phyloP scores from a whole-genome alignment of 2,113 vertebrate species.

The Zootoca vivipara region DNA sequence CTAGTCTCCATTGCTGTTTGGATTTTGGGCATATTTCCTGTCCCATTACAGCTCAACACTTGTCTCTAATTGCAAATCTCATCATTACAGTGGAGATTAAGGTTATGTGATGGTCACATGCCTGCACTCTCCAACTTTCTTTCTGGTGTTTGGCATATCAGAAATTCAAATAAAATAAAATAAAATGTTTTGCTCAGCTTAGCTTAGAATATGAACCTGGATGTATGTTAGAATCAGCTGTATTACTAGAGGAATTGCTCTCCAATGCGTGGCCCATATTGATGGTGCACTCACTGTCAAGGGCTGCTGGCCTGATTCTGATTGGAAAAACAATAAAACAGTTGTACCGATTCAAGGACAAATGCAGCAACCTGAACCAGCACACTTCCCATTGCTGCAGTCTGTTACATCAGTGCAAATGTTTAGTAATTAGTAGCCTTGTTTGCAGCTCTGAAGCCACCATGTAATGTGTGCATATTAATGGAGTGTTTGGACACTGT shows the following conservation, averaged over 20 bases:
- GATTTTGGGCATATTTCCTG: neutral
- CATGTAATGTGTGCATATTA: conserved; percentile 19
- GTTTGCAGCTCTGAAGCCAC: neutral
- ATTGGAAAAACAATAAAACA: neutral
- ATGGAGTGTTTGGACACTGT: neutral
- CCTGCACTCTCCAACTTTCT: neutral
- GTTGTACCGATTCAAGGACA: neutral
- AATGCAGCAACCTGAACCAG: neutral
- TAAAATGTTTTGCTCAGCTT: neutral
- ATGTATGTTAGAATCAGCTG: neutral
- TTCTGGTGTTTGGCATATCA: neutral
- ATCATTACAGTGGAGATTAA: neutral
- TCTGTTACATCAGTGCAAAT: conserved; percentile 28
- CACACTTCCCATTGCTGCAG: neutral
- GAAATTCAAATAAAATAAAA: neutral
- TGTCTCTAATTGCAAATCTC: neutral
- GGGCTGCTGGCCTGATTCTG: neutral
- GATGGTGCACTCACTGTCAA: neutral
- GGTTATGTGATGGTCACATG: neutral
- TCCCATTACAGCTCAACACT: neutral
- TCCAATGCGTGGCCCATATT: neutral
- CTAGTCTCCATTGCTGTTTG: neutral
- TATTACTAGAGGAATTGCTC: neutral
- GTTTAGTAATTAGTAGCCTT: conserved; percentile 18
- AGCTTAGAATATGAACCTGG: neutral